Base-by-base conservation (phyloP, 1,140 invertebrate genomes). In the Hylyphantes graminicola region DNA sequence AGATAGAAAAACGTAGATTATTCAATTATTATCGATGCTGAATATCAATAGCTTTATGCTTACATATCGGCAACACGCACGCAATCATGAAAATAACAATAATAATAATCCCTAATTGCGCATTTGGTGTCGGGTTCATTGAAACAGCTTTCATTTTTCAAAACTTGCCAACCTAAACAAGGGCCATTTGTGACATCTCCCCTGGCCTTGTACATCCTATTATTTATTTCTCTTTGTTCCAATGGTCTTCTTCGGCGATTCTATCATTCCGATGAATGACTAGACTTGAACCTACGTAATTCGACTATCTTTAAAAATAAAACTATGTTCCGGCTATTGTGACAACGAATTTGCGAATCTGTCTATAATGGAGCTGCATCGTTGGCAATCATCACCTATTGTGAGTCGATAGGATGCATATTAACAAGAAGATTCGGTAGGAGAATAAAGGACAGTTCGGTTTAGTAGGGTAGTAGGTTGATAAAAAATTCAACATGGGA, bases 181-280 rank as follows among this genome's bases (percentile, higher is more conserved):
- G 54, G 54, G 68, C 21, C n/a, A 70, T 48, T 17, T 53, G 68
- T 70, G 51, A 35, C 65, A 51, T 55, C n/a, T 57, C 15, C 54
- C n/a, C 50, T 48, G 61, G n/a, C 48, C 63, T 72, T 51, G 74
- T 67, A 80, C 55, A 80, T 80, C 77, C 77, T 80, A 54, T 80
- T 80, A 80, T 72, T 70, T 80, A 80, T 80, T 19, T 54, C 13
- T 80, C 77, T 80, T 80, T 80, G 77, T 80, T 70, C 70, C 72
- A 57, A 55, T 12, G 54, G 50, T 53, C 68, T 51, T 53, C 68
- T 51, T 53, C 21, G 9, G 63, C 17, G 76, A 78, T 78, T 64
- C 61, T 78, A 78, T 78, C 76, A 21, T 15, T 74, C 8, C 72
- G 21, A 74, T 51, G 72, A 78, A 76, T 76, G 59, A 50, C 9